Conservation (phyloP, 1,140 invertebrate species). For the Listronotus oregonensis region DNA sequence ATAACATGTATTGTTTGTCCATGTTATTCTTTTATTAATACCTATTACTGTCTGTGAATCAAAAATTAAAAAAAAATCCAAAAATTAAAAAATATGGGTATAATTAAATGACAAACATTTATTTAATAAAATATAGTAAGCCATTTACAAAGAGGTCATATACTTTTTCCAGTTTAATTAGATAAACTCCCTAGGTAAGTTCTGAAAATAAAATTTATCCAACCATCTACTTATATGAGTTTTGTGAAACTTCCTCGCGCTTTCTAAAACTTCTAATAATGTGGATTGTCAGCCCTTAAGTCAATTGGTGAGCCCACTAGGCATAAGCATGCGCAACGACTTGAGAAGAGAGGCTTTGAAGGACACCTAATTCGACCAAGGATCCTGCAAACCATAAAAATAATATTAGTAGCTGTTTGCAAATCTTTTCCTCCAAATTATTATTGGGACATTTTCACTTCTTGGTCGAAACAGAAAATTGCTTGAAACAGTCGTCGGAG, state of each 20-base stretch:
- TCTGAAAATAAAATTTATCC: slow-evolving; percentile 24
- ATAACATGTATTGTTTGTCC: too few relatives aligned
- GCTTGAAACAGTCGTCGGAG: slow-evolving; percentile 69
- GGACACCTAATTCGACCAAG: slow-evolving; percentile 90
- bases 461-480: slow-evolving; percentile 68
- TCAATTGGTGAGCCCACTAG: slow-evolving; percentile 95
- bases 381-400: slow-evolving; percentile 90
- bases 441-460: slow-evolving; percentile 66
- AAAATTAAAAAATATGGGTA: too few relatives aligned
- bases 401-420: slow-evolving; percentile 75
- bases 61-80: too few relatives aligned
- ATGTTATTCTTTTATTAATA: too few relatives aligned
- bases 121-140: too few relatives aligned
- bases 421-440: slow-evolving; percentile 83
- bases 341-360: slow-evolving; percentile 69
- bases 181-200: slow-evolving; percentile 5
- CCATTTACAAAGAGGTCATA: too few relatives aligned
- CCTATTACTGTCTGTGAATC: too few relatives aligned
- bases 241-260: slow-evolving; percentile 71
- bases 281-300: slow-evolving; percentile 70
- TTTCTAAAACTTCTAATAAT: slow-evolving; percentile 72
- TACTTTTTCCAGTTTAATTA: too few relatives aligned
- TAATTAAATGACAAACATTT: too few relatives aligned
- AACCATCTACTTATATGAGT: slow-evolving; percentile 74
- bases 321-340: slow-evolving; percentile 79